Evolutionary conservation across 1,140 invertebrate genomes (phyloP).

Genomic region (Cotesia typhae): DNA sequence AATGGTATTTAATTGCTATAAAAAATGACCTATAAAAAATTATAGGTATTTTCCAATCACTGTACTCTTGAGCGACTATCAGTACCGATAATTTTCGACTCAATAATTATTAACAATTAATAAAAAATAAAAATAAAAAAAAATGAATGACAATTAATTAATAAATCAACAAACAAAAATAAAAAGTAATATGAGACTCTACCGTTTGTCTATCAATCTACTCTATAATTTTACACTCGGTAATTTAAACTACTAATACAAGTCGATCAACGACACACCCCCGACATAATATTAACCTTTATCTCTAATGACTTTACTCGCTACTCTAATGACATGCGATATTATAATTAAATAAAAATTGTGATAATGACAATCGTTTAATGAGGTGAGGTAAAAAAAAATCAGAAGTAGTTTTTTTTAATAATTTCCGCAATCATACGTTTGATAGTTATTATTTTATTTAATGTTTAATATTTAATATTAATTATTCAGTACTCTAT

Average conservation of each 20-base stretch:
- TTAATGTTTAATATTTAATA: conserved; percentile 13
- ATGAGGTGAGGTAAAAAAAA: no score
- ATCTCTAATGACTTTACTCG: conserved; percentile 20
- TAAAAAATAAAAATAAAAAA: no score
- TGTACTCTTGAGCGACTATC: conserved; percentile 25
- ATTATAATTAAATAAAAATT: conserved; percentile 2
- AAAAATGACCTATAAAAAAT: neutral
- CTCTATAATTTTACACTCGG: neutral
- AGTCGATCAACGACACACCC: conserved; percentile 40
- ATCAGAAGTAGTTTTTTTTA: neutral
- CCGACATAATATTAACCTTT: conserved; percentile 16
- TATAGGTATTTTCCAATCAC: conserved; percentile 7
- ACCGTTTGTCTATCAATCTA: conserved; percentile 5
- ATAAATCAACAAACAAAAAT: no score
- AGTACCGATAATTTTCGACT: neutral
- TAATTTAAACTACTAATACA: conserved; percentile 21
- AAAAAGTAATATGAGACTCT: no score
- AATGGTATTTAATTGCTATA: neutral
- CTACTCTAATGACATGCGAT: conserved; percentile 16
- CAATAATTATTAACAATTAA: conserved; percentile 1
- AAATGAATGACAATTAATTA: no score
- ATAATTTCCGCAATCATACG: neutral
- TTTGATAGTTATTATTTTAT: conserved; percentile 18
- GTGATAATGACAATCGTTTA: neutral
- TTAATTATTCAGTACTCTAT: conserved; percentile 13